phyloP scores from a whole-genome alignment of 2,113 vertebrate genomes.

The Antechinus flavipes region DNA sequence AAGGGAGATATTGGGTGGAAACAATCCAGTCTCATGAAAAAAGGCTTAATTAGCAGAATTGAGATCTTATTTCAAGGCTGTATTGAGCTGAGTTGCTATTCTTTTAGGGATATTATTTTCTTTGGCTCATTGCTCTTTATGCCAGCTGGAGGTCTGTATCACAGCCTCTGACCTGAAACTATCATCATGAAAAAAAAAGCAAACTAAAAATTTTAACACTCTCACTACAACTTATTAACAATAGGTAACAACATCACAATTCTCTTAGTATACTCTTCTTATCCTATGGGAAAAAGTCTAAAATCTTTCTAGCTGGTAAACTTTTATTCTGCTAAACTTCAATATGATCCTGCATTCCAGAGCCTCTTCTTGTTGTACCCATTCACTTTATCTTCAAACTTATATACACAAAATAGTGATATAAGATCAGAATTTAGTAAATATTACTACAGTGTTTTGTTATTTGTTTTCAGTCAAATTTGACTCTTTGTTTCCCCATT shows the following conservation, averaged over 20 bases:
- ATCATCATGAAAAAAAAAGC: constrained; percentile 64
- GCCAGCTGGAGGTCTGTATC: constrained; percentile 67
- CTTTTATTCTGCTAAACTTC: not conserved
- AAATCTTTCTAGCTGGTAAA: not conserved
- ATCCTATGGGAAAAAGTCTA: constrained; percentile 29
- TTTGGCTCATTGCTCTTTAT: constrained; percentile 75
- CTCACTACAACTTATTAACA: constrained; percentile 49
- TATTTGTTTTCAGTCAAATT: not conserved
- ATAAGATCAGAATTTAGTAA: not conserved
- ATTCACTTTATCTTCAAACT: not conserved
- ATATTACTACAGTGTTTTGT: not conserved
- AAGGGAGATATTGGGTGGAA: constrained; percentile 3
- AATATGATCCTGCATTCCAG: not conserved
- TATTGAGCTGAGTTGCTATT: not conserved
- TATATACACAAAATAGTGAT: not conserved
- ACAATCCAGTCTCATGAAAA: constrained; percentile 35
- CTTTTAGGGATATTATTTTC: constrained; percentile 65
- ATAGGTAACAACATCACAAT: constrained; percentile 2
- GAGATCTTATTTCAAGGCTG: constrained; percentile 51
- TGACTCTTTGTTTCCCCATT: not conserved
- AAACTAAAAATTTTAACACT: constrained; percentile 59
- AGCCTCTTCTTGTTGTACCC: not conserved
- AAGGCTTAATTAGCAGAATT: constrained; percentile 10
- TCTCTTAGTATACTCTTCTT: not conserved
- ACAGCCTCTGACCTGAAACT: constrained; percentile 68